phyloP scores from a whole-genome alignment of 2,113 vertebrate genomes.

The Trematomus loennbergii region DNA sequence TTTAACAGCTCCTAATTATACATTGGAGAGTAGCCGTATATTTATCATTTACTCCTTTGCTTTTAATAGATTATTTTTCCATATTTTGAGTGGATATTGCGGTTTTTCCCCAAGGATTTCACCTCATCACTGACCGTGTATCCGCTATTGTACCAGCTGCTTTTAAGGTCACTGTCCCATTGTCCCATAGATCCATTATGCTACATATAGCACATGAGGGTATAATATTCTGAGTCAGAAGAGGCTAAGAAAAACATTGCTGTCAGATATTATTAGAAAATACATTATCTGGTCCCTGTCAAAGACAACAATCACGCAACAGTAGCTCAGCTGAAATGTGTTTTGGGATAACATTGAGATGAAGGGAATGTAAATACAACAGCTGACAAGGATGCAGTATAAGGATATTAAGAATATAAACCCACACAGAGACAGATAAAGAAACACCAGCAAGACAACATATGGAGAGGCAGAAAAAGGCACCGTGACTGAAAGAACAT shows the following conservation, averaged over 20 bases:
- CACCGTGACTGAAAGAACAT: slow-evolving; percentile 33
- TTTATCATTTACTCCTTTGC: not conserved
- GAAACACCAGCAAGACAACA: slow-evolving; percentile 23
- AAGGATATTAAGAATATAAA: slow-evolving; percentile 22
- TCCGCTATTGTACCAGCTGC: not conserved
- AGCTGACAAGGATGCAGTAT: slow-evolving; percentile 6
- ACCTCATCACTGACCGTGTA: not conserved
- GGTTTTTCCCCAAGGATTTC: too few species aligned
- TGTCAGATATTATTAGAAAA: slow-evolving; percentile 18
- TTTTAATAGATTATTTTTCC: not conserved
- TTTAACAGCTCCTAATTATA: not conserved
- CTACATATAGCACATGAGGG: not conserved
- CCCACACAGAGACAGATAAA: slow-evolving; percentile 17
- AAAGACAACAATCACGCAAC: slow-evolving; percentile 11
- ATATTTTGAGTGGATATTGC: not conserved
- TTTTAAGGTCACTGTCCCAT: not conserved
- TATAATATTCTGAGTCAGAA: not conserved
- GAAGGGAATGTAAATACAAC: not conserved
- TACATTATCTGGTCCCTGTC: not conserved
- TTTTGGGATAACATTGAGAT: slow-evolving; percentile 4
- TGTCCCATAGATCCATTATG: not conserved
- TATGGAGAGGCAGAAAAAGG: slow-evolving; percentile 21
- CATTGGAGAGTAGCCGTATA: not conserved
- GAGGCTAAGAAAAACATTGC: not conserved
- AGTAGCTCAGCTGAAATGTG: not conserved